Base-by-base conservation (phyloP, 2,113 vertebrate genomes). In the Nothoprocta pentlandii region DNA sequence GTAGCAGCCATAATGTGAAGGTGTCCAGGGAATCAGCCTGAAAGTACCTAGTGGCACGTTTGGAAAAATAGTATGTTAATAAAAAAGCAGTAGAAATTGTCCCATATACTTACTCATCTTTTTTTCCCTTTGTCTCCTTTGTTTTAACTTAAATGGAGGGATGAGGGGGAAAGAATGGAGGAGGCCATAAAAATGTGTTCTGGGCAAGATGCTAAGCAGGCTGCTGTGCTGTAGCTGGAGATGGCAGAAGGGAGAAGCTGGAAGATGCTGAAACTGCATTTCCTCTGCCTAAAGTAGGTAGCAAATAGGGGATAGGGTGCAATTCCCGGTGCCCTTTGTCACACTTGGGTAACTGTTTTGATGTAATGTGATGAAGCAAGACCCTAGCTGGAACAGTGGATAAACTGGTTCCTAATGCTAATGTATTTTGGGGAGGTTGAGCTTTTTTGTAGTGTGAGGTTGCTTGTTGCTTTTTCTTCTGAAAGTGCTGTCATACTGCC, bases 271-370 rank as follows among this genome's bases (percentile, higher is more conserved):
- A 92, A 94, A 93, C 86, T 39, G 39, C 26, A 22, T 94, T 94
- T 94, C 53, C 73, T 90, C 30, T 92, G 53, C 23, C 11, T 9
- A 3, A 71, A n/a, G 75, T 80, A 66, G 39, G 80, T 44, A 69
- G 62, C 54, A 44, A 19, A 58, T 90, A 39, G 49, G 21, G 67
- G 58, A 75, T 79, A 87, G 78, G 49, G 12, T 89, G 47, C 61
- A 84, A 32, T 53, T 94, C 82, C 81, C 94, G 44, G 44, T 95
- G 93, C 94, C 89, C 92, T 95, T 95, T 96, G 81, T 94, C 81
- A 94, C 87, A 95, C 75, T 93, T 96, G 41, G 77, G 70, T 87
- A 91, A 59, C 63, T 15, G 10, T 74, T 95, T 89, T 81, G 77
- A 93, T 90, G 74, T 84, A 69, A 78, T 1, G 1, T 74, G 83